Evolutionary conservation across 2,888 invertebrate species (phyloP).

Genomic region (Pachycephus smyrnensis): DNA sequence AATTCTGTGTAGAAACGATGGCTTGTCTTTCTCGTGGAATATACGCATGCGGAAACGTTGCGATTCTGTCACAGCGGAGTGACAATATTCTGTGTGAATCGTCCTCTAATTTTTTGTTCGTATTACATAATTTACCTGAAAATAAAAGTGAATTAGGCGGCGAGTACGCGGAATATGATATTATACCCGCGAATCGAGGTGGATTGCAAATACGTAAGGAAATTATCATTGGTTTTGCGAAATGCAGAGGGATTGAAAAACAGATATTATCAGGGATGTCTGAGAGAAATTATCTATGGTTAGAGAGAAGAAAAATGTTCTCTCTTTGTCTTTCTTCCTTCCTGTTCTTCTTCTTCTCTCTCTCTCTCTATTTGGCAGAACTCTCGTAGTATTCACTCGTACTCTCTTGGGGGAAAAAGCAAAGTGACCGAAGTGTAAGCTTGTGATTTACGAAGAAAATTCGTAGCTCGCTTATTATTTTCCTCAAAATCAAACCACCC

Average conservation of each 20-base stretch:
- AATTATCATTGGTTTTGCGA: background rate
- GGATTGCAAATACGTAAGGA: background rate
- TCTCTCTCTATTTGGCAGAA: background rate
- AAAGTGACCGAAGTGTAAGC: background rate
- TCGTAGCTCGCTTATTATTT: background rate
- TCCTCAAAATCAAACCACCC: background rate
- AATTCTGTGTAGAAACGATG: too few species aligned
- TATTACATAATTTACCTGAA: background rate
- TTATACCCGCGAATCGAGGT: background rate
- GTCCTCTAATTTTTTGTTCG: too few species aligned
- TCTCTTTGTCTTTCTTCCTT: background rate
- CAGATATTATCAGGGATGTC: background rate
- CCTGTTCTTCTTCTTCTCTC: background rate
- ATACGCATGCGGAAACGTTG: too few species aligned
- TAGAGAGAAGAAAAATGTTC: background rate
- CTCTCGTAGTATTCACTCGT: background rate
- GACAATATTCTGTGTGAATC: too few species aligned
- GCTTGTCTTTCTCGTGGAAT: too few species aligned
- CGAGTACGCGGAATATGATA: background rate
- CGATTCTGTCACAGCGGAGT: too few species aligned
- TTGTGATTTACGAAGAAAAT: background rate
- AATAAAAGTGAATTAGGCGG: background rate
- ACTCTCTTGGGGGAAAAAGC: background rate
- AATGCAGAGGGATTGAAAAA: background rate
- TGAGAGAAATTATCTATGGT: background rate